Conservation (phyloP, 2,797 vertebrate genomes). For the Catamblyrhynchus diadema region DNA sequence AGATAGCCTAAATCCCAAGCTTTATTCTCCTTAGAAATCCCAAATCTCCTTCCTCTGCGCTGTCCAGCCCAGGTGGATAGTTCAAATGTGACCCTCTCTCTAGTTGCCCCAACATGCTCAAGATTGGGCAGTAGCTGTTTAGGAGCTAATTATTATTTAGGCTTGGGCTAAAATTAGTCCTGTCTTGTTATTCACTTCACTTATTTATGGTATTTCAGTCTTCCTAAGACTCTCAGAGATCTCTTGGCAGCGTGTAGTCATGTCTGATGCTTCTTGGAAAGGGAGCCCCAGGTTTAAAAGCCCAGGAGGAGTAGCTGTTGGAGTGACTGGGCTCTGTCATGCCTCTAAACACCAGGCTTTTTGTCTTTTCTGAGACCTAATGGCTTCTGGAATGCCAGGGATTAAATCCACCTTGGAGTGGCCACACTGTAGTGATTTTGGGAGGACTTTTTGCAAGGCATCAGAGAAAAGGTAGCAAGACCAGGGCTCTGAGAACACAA, state of each 20-base stretch:
- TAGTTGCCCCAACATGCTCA: not conserved
- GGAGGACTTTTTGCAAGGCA: not conserved
- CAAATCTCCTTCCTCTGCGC: not conserved
- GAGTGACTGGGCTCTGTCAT: not conserved
- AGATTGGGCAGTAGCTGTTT: not conserved
- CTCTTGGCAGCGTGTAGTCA: not conserved
- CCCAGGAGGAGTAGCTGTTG: not conserved
- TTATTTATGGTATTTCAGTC: conserved; percentile 2
- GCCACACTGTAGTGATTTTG: not conserved
- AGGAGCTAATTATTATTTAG: not conserved
- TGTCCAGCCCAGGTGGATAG: not conserved
- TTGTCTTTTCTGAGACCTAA: not conserved
- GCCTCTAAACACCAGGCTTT: not conserved
- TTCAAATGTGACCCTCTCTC: not conserved
- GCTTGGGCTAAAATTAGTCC: conserved; percentile 1
- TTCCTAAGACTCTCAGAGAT: not conserved
- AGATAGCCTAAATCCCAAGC: not conserved
- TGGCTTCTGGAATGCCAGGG: not conserved
- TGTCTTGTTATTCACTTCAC: not conserved
- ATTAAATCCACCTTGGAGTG: not conserved
- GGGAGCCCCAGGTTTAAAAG: not conserved
- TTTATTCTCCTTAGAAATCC: not conserved
- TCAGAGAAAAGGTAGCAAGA: not conserved
- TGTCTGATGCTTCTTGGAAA: not conserved
- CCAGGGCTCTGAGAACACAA: not conserved